A percentile compares a stretch with the other conserved stretches of the same genome.
Evolutionary conservation across 2,113 vertebrate genomes (phyloP).

Genomic region (Edolisoma coerulescens): DNA sequence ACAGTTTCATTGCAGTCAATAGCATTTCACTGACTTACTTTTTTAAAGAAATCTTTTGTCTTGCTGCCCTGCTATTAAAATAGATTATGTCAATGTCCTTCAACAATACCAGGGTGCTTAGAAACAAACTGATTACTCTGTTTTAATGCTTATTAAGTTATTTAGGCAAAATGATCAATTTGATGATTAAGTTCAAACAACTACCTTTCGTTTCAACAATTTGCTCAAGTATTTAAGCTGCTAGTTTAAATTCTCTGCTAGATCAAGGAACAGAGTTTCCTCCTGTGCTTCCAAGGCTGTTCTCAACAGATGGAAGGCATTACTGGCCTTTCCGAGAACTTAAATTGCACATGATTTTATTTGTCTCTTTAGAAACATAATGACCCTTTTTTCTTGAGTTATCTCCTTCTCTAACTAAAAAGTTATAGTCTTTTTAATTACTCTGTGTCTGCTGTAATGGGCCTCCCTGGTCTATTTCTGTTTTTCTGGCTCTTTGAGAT

Average conservation of each 20-base stretch:
- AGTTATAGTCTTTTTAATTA: conserved; percentile 33
- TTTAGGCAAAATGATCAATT: background rate
- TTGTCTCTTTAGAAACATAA: conserved; percentile 44
- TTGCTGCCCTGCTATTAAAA: background rate
- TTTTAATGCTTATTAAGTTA: background rate
- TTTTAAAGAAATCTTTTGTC: background rate
- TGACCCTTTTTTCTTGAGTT: background rate
- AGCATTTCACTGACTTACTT: background rate
- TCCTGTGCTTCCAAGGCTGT: background rate
- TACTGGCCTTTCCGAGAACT: conserved; percentile 30
- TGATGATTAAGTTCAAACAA: background rate
- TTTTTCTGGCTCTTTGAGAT: background rate
- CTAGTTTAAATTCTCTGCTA: conserved; percentile 1
- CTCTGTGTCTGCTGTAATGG: background rate
- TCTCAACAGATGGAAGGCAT: conserved; percentile 40
- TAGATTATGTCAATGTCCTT: background rate
- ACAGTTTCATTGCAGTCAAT: background rate
- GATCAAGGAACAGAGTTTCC: background rate
- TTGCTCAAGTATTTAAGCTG: background rate
- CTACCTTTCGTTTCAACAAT: background rate
- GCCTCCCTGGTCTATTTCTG: conserved; percentile 16
- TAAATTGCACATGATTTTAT: conserved; percentile 42
- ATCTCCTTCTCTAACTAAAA: conserved; percentile 34
- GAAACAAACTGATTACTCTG: background rate
- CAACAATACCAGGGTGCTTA: background rate